Conservation (phyloP, 2,113 vertebrate species). For the Dendrocopos noguchii region DNA sequence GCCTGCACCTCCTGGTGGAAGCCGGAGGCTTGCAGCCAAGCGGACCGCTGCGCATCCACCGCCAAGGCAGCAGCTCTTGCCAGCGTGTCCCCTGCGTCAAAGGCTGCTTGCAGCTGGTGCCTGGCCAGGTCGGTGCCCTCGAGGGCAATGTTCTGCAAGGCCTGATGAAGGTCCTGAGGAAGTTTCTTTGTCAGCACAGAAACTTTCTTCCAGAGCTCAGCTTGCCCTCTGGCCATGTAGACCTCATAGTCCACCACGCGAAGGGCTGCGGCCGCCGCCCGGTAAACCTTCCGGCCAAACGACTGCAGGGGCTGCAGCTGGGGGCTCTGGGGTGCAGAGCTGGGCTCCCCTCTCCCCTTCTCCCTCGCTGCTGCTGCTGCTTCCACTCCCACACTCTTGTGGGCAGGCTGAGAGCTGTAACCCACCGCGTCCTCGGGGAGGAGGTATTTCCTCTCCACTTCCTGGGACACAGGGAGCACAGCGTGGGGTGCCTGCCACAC, state of each 20-base stretch:
- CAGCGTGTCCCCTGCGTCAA: accelerated
- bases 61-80: accelerated
- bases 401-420: background rate
- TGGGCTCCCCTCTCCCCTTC: background rate
- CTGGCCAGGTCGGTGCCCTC: background rate
- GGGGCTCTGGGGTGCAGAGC: background rate
- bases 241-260: background rate
- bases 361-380: background rate
- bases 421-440: accelerated
- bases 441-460: background rate
- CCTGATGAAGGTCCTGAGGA: background rate
- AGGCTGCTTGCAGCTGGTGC: background rate
- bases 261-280: background rate
- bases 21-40: background rate
- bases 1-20: background rate
- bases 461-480: background rate
- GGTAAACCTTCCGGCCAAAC: background rate
- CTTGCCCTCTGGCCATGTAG: background rate
- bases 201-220: background rate
- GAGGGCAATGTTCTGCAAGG: accelerated
- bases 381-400: accelerated
- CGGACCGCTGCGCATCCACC: background rate
- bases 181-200: background rate
- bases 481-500: background rate
- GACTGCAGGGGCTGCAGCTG: background rate